Evolutionary conservation across 2,113 vertebrate genomes (phyloP), one percentile per base, ranked within the genome.

Genomic region (Varanus salvator): DNA sequence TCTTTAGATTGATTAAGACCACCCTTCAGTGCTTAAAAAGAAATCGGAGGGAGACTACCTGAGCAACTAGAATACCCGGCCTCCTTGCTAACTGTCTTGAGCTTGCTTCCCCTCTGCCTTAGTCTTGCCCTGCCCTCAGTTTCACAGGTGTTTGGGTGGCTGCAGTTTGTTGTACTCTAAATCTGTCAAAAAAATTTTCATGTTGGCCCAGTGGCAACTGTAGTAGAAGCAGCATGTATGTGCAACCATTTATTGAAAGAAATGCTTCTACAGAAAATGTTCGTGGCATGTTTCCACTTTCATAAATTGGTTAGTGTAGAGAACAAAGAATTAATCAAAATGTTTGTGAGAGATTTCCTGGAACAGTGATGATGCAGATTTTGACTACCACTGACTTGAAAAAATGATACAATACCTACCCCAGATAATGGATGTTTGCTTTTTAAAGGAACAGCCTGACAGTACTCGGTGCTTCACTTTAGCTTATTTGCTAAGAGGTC

Each of bases 401-500:
- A 89, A 84, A 95, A 92, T 93, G 90, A 91, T 93, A 91, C 87
- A 93, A 90, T 92, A 87, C 84, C 89, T 94, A 91, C 91, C 89
- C 87, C 84, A 93, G 93, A 92, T 92, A 90, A 50, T 34, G 87
- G 71, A 75, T 87, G 74, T 92, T 93, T 74, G 21, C 77, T 96
- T 94, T 94, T 94, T 94, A 94, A 92, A 80, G 71, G 88, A 95
- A 88, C 86, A 93, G 93, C 87, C 92, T 86, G 90, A 89, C 93
- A 93, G 89, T 93, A 80, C 92, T 95, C 92, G 85, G 86, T 80
- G 71, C 74, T 92, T 71, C 0, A 6, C 88, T 95, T 88, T 80
- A 88, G 89, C 90, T 93, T 95, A 90, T 87, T 76, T 92, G 91
- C 93, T 94, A 92, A 95, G 95, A 90, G 92, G 91, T 95, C 93